Percentiles rank a stretch among this genome's conserved stretches.
Conservation (phyloP, 2,113 vertebrate genomes). For the Carassius carassius region DNA sequence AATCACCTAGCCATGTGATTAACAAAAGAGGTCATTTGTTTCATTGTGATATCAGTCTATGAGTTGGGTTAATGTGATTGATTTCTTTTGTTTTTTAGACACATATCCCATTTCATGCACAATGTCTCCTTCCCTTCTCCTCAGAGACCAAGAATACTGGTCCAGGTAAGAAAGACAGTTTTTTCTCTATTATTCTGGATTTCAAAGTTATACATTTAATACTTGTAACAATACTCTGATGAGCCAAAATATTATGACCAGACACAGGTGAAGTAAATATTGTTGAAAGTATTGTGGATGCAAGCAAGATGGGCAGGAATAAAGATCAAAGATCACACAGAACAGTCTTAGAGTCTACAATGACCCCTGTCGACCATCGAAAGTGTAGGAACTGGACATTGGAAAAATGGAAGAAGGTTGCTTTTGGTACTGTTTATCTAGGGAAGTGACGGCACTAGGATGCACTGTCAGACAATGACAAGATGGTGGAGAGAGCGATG, state of each 20-base stretch:
- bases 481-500: no score
- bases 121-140: constrained; percentile 96
- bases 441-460: background rate
- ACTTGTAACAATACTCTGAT: background rate
- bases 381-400: background rate
- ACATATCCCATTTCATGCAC: constrained; percentile 99
- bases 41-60: background rate
- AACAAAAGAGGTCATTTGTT: background rate
- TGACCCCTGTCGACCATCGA: background rate
- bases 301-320: background rate
- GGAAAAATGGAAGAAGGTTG: background rate
- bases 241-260: background rate
- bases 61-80: background rate
- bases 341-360: no score
- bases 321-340: background rate
- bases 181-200: background rate
- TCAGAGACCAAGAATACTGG: constrained; percentile 95
- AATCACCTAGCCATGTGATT: background rate
- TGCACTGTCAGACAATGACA: no score
- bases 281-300: background rate
- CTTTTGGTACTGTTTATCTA: background rate
- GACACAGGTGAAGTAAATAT: background rate
- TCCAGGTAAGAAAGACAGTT: constrained; percentile 81
- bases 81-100: constrained; percentile 68
- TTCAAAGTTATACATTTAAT: background rate